Conservation (phyloP, 2,797 vertebrate species). For the Bufotes viridis region DNA sequence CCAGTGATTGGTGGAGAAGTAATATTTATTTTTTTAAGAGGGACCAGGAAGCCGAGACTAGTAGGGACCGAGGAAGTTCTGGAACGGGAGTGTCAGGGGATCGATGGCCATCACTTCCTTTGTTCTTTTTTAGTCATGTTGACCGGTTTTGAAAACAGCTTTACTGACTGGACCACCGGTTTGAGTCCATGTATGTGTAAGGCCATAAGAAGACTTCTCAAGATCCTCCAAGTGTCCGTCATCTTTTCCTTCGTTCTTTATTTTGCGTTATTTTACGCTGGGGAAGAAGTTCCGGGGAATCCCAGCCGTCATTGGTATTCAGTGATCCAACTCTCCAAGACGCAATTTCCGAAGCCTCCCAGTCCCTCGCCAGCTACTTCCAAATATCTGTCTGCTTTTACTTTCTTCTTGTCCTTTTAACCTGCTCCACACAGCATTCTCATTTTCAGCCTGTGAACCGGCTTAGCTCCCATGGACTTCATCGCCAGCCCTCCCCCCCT, state of each 20-base stretch:
- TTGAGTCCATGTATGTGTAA: background rate
- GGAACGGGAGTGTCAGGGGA: too few species aligned
- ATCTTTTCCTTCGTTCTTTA: background rate
- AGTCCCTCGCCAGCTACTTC: conserved; percentile 3
- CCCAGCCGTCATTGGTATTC: conserved; percentile 13
- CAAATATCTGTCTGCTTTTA: background rate
- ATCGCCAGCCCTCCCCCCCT: background rate
- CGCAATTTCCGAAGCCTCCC: background rate
- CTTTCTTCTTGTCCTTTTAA: conserved; percentile 37
- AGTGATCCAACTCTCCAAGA: background rate
- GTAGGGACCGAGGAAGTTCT: too few species aligned
- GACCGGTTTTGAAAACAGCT: too few species aligned
- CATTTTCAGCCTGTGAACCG: conserved; percentile 39
- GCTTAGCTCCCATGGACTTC: background rate
- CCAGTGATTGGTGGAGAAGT: too few species aligned
- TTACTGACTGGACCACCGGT: too few species aligned
- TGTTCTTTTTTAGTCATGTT: too few species aligned
- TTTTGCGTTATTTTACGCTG: background rate
- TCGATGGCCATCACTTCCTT: too few species aligned
- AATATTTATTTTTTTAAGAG: too few species aligned
- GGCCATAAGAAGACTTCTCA: background rate
- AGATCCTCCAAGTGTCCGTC: background rate
- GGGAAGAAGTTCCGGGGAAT: background rate
- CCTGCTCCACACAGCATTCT: conserved; percentile 8
- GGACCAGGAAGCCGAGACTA: too few species aligned